A percentile compares a stretch with the other conserved stretches of the same genome.
phyloP scores from a whole-genome alignment of 92 coral and sea anemone genomes.

The Umimayanthus kanabou region DNA sequence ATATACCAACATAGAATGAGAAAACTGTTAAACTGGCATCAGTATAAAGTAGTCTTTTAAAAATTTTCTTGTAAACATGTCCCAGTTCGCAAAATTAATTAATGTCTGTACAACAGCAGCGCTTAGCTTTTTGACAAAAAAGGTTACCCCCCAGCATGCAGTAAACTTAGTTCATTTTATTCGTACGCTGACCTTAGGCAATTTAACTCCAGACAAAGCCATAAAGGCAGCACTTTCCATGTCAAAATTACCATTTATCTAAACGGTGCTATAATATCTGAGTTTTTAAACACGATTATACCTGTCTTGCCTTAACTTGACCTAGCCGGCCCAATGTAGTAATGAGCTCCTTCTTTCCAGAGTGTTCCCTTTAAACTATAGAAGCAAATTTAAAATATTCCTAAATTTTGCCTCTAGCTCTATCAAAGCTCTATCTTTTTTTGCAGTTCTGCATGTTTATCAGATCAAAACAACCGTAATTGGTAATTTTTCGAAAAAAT shows the following conservation, averaged over 20 bases:
- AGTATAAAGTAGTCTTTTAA: too few relatives aligned
- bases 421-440: too few relatives aligned
- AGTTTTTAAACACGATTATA: too few relatives aligned
- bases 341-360: neutral
- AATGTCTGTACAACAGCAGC: neutral
- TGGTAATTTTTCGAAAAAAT: too few relatives aligned
- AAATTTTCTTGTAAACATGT: too few relatives aligned
- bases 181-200: neutral
- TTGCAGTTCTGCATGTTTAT: neutral
- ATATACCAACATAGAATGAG: too few relatives aligned
- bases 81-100: neutral
- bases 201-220: neutral
- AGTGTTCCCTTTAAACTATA: neutral
- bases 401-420: neutral
- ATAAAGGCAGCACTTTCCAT: neutral
- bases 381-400: too few relatives aligned
- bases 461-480: too few relatives aligned
- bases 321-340: neutral
- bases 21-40: neutral
- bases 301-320: too few relatives aligned
- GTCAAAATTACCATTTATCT: too few relatives aligned
- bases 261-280: neutral
- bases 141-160: neutral
- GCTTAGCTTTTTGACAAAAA: neutral
- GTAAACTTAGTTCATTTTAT: too few relatives aligned